Evolutionary conservation across 2,888 invertebrate species (phyloP).

Genomic region (Tachina lurida): DNA sequence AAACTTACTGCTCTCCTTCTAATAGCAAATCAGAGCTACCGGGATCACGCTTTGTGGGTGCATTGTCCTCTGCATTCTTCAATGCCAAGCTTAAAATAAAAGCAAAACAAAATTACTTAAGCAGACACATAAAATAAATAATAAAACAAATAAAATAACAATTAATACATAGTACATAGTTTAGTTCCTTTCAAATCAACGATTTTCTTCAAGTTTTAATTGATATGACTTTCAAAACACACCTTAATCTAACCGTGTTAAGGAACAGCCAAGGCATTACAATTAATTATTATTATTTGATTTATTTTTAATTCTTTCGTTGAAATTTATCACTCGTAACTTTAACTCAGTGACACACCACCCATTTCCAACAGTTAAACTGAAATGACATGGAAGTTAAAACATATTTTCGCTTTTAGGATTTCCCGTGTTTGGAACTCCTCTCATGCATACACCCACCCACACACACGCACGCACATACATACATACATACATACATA

Average conservation of each 20-base stretch:
- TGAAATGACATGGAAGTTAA: constrained; percentile 38
- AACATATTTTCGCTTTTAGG: constrained; percentile 62
- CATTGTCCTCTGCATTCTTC: constrained; percentile 88
- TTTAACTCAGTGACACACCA: constrained; percentile 19
- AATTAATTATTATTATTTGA: neutral
- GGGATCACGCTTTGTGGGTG: constrained; percentile 88
- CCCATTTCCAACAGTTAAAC: constrained; percentile 21
- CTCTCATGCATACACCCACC: neutral
- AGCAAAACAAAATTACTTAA: neutral
- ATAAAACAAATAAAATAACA: too few species aligned
- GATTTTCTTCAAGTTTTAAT: neutral
- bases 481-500: too few species aligned
- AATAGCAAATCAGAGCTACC: constrained; percentile 87
- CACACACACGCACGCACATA: neutral
- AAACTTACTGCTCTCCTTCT: constrained; percentile 89
- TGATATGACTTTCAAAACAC: constrained; percentile 19
- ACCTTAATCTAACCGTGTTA: constrained; percentile 54
- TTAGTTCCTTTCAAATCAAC: neutral
- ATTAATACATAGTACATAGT: too few species aligned
- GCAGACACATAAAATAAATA: too few species aligned
- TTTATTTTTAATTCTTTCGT: neutral
- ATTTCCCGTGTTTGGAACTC: constrained; percentile 38
- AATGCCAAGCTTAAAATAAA: constrained; percentile 87
- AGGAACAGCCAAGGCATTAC: constrained; percentile 58
- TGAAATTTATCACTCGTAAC: neutral